Evolutionary conservation across 1,140 invertebrate genomes (phyloP), one percentile per base, ranked within the genome.

Genomic region (Conus betulinus): DNA sequence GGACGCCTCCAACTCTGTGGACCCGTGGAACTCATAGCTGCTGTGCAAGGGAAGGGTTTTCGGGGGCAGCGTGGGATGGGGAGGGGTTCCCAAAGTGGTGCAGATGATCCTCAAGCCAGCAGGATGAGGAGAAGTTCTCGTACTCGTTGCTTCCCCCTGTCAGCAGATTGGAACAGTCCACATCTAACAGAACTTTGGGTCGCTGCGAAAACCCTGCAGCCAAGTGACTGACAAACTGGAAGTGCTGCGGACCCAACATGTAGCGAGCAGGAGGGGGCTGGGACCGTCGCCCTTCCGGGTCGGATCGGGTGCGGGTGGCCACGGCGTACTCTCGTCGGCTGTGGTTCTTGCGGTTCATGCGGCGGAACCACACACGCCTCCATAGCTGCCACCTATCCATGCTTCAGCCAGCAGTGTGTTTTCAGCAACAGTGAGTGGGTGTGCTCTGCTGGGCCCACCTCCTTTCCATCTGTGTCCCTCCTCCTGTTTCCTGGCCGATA

Each of bases 31-130:
- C 25, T 79, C 82, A 25, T 63, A 82, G 67, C 79, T 74, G 82
- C 57, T 63, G 20, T 15, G 4, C 67, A 63, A 20, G 23, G 17
- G 71, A 11, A 51, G 27, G 39, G 71, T 88, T 71, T 55, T 78
- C 63, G 15, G 39, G 83, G 51, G 79, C 7, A 17, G 25, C 2
- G 39, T 79, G 13, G 39, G 51, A 85, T 2, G 78, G 20, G 10
- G 51, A 85, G 6, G 83, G 57, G n/a, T 88, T 53, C 23, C 87
- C 91, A 90, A 91, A 91, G 83, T 84, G 89, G 78, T 92, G 89
- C 4, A 92, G 76, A 81, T 90, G 90, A 51, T 91, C 84, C 79
- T 92, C 90, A 51, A 92, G 78, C 91, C 91, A 92, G 78, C 91
- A 92, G 20, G 89, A 87, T 52, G 88, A 55, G 51, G 91, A 92